These are phyloP conservation scores for Rhinoraja longicauda DNA, from an alignment of 2,797 vertebrate species.

Conservation along the genomic window DNA sequence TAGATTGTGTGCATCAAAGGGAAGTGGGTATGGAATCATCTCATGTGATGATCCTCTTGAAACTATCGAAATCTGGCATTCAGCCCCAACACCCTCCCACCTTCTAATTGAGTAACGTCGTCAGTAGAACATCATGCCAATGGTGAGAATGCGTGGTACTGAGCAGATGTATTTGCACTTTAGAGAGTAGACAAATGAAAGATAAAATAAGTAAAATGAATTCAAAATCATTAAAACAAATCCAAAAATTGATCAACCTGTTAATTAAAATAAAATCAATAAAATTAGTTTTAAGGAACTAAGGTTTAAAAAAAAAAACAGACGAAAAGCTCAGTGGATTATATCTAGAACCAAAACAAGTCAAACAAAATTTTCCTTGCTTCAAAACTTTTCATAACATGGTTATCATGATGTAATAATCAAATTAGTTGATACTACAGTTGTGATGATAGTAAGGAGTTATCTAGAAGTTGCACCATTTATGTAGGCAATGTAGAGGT, in stretches of 20 bases:
- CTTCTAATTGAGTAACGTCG: not conserved
- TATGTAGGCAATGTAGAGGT: no score
- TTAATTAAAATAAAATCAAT: no score
- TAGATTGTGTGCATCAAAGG: no score
- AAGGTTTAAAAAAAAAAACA: no score
- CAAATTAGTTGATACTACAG: not conserved
- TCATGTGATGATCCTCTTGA: no score
- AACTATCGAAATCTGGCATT: no score
- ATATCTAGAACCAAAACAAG: no score
- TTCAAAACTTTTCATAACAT: not conserved
- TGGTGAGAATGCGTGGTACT: not conserved
- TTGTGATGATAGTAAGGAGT: not conserved
- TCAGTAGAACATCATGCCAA: not conserved
- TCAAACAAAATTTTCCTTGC: not conserved
- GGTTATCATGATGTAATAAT: not conserved
- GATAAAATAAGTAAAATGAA: not conserved
- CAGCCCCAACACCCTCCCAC: no score
- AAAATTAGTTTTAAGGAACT: no score
- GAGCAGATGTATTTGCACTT: not conserved
- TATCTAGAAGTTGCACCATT: not conserved
- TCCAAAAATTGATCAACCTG: no score
- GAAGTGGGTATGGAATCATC: no score
- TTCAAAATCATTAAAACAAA: not conserved
- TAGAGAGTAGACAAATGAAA: not conserved
- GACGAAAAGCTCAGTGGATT: no score